These are phyloP conservation scores for Zoroaster sp. DNA, from an alignment of 53 echinoderm and acorn worm species.

Conservation along the genomic window DNA sequence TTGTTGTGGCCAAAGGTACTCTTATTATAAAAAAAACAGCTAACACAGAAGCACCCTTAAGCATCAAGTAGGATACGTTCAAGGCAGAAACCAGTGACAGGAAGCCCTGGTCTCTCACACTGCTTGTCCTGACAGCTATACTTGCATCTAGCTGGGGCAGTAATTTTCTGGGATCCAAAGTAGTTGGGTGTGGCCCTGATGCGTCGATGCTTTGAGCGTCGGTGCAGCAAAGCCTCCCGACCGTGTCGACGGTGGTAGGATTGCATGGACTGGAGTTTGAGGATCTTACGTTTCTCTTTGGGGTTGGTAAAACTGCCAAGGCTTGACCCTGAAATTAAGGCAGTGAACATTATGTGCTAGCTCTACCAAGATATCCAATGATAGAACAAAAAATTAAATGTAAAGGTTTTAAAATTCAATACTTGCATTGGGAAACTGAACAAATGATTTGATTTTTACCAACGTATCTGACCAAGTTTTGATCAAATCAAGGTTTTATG, in stretches of 20 bases:
- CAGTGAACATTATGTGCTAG: too few relatives aligned
- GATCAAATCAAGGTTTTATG: too few relatives aligned
- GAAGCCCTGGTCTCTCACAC: slow-evolving; percentile 72
- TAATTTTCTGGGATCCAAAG: slow-evolving; percentile 59
- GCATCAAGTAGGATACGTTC: slow-evolving; percentile 95
- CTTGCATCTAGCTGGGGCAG: slow-evolving; percentile 65
- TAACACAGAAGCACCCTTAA: too few relatives aligned
- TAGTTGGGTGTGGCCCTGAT: slow-evolving; percentile 84
- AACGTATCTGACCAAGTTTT: too few relatives aligned
- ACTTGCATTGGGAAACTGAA: too few relatives aligned
- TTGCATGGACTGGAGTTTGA: slow-evolving; percentile 70
- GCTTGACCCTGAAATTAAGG: slow-evolving; percentile 69
- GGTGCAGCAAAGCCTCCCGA: slow-evolving; percentile 80
- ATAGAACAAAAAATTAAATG: too few relatives aligned
- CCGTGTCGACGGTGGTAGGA: slow-evolving; percentile 84
- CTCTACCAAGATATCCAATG: too few relatives aligned
- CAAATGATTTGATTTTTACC: too few relatives aligned
- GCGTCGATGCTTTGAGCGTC: slow-evolving; percentile 80
- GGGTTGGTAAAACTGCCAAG: slow-evolving; percentile 79
- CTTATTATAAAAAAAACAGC: too few relatives aligned
- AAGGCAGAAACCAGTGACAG: slow-evolving; percentile 79
- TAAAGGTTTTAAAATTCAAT: too few relatives aligned
- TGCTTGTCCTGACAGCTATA: slow-evolving; percentile 42
- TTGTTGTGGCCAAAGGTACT: too few relatives aligned
- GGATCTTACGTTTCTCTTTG: slow-evolving; percentile 82